Evolutionary conservation across 2,113 vertebrate genomes (phyloP).

Genomic region (Cisticola juncidis): DNA sequence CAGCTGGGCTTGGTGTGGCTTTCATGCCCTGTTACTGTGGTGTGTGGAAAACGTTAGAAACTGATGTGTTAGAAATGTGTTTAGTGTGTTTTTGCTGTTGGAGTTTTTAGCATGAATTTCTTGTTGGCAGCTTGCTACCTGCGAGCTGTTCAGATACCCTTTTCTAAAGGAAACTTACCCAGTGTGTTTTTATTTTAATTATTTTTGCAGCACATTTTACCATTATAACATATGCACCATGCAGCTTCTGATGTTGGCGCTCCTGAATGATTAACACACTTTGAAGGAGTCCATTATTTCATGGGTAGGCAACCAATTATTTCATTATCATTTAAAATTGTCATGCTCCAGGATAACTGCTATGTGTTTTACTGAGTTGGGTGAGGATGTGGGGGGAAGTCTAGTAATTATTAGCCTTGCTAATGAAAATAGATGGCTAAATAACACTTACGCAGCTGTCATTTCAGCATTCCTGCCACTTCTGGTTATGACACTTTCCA

Average conservation of each 20-base stretch:
- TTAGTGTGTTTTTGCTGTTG: rapidly evolving
- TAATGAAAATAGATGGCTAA: slow-evolving; percentile 2
- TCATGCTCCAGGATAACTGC: neutral
- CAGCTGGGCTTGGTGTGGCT: neutral
- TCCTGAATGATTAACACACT: neutral
- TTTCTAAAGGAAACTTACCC: neutral
- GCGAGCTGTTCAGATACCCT: neutral
- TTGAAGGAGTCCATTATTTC: neutral
- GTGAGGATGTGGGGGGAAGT: neutral
- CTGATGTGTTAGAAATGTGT: neutral
- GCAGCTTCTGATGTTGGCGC: neutral
- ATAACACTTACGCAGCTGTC: neutral
- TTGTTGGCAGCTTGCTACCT: neutral
- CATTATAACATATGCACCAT: neutral
- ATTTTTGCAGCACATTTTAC: neutral
- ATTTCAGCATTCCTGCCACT: neutral
- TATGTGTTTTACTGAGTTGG: neutral
- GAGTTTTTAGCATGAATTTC: neutral
- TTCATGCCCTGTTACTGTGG: rapidly evolving
- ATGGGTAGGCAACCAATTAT: neutral
- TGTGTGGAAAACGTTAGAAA: neutral
- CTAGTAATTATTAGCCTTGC: neutral
- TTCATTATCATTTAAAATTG: neutral
- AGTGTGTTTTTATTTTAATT: neutral
- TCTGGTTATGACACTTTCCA: neutral